Conservation (phyloP, 2,888 invertebrate genomes). For the Nemotelus pantherinus region DNA sequence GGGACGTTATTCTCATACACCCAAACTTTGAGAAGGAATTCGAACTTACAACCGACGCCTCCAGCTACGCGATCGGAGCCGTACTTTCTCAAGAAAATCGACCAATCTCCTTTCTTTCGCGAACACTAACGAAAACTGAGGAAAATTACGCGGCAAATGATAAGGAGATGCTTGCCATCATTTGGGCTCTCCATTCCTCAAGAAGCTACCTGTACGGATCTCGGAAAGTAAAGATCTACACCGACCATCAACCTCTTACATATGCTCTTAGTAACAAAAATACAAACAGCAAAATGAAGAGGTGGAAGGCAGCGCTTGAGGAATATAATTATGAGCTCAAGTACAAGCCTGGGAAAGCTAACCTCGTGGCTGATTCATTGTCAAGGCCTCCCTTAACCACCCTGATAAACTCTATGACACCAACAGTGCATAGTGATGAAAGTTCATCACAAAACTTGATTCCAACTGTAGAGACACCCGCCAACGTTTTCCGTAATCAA, state of each 20-base stretch:
- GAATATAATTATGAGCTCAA: conserved; percentile 11
- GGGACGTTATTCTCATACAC: background rate
- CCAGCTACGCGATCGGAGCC: background rate
- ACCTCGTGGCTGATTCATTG: background rate
- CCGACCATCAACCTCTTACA: background rate
- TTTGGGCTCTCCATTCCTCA: background rate
- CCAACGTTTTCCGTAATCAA: background rate
- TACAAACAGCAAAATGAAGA: background rate
- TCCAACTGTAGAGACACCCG: background rate
- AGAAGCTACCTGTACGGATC: background rate
- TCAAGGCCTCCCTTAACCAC: background rate
- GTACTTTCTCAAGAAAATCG: background rate
- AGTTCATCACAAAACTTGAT: background rate
- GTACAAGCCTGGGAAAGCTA: background rate
- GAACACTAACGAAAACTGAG: background rate
- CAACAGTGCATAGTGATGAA: too few relatives aligned
- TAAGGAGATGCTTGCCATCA: too few relatives aligned
- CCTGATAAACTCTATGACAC: too few relatives aligned
- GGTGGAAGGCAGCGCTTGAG: background rate
- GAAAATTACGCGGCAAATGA: too few relatives aligned
- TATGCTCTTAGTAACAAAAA: background rate
- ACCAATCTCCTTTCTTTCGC: background rate
- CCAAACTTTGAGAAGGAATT: background rate
- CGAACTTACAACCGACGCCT: background rate
- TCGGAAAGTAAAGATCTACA: background rate